These are phyloP conservation scores for Glandiceps talaboti DNA, from an alignment of 53 echinoderm and acorn worm species.

Conservation along the genomic window DNA sequence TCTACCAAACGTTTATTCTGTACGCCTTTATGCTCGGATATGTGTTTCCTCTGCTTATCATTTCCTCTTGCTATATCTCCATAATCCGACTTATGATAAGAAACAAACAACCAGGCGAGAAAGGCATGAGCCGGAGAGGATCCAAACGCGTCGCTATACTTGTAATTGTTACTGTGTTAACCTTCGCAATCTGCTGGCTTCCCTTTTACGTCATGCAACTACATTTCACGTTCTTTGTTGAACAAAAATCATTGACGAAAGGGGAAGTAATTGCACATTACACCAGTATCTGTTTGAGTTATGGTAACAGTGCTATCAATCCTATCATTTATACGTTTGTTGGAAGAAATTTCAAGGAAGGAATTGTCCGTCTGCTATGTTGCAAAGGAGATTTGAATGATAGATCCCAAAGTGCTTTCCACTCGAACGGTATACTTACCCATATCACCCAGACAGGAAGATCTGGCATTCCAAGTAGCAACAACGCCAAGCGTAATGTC, in stretches of 20 bases:
- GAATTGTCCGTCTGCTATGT: slow-evolving; percentile 29
- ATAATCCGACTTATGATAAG: slow-evolving; percentile 67
- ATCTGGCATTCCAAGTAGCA: too few relatives aligned
- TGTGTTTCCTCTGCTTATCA: slow-evolving; percentile 58
- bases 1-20: slow-evolving; percentile 15
- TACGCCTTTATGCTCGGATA: slow-evolving; percentile 78
- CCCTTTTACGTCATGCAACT: slow-evolving; percentile 85
- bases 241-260: background rate
- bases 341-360: slow-evolving; percentile 84
- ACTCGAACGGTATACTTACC: too few relatives aligned
- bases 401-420: background rate
- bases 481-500: too few relatives aligned
- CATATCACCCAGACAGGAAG: too few relatives aligned
- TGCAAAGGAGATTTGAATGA: background rate
- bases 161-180: slow-evolving; percentile 78
- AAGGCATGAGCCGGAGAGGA: slow-evolving; percentile 26
- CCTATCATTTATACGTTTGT: slow-evolving; percentile 89
- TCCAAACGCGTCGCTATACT: slow-evolving; percentile 65
- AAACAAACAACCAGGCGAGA: slow-evolving; percentile 31
- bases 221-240: slow-evolving; percentile 16
- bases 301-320: slow-evolving; percentile 84
- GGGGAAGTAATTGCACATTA: slow-evolving; percentile 26
- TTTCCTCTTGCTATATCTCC: slow-evolving; percentile 70
- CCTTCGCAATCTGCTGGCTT: slow-evolving; percentile 70
- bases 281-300: slow-evolving; percentile 72